These are phyloP conservation scores for Oscheius sp. DNA, from an alignment of 2,888 invertebrate species.

Conservation along the genomic window DNA sequence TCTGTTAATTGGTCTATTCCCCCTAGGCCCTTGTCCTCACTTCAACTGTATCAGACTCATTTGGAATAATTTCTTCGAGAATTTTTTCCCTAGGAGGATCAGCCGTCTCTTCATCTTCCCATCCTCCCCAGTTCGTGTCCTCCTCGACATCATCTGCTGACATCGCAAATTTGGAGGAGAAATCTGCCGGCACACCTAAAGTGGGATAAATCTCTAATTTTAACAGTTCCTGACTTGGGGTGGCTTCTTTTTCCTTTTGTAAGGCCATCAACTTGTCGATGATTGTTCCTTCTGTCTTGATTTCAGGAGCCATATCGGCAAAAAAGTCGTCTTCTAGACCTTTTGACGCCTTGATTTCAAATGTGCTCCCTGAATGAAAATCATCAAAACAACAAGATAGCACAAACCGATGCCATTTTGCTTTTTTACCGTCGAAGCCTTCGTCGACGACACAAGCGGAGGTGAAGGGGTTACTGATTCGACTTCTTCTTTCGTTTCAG, in stretches of 20 bases:
- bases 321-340: constrained; percentile 38
- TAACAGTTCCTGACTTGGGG: too few relatives aligned
- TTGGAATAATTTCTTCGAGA: not conserved
- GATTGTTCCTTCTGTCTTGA: constrained; percentile 34
- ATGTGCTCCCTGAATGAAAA: constrained; percentile 10
- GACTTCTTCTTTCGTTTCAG: constrained; percentile 1
- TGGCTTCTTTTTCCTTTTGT: not conserved
- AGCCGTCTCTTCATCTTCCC: constrained; percentile 16
- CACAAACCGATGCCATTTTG: constrained; percentile 15
- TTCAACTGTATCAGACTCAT: not conserved
- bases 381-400: not conserved
- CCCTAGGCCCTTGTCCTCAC: not conserved
- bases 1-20: not conserved
- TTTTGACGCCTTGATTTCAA: constrained; percentile 19
- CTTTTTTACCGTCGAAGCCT: not conserved
- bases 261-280: constrained; percentile 36
- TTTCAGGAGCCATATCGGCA: constrained; percentile 41
- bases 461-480: not conserved
- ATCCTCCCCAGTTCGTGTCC: not conserved
- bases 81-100: not conserved
- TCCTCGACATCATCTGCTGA: not conserved
- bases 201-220: not conserved
- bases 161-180: constrained; percentile 26
- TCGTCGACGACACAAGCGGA: not conserved
- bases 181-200: too few relatives aligned